A percentile compares a stretch with the other conserved stretches of the same genome.
Conservation (phyloP, 2,797 vertebrate species). For the Rhinatrema bivittatum region DNA sequence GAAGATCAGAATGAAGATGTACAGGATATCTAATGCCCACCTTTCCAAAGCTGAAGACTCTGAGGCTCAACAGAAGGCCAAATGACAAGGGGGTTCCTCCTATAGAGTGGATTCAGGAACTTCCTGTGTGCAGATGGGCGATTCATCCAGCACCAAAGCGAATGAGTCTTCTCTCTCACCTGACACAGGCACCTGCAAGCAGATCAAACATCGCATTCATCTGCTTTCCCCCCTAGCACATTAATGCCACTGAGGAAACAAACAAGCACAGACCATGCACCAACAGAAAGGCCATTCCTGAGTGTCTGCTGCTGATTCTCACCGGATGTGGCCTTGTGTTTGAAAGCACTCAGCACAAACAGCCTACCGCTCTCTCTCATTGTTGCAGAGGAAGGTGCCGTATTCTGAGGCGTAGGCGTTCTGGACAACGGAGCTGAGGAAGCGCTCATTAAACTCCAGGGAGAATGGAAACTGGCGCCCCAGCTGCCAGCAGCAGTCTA, state of each 20-base stretch:
- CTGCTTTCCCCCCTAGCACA: too few relatives aligned
- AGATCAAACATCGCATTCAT: fast-evolving
- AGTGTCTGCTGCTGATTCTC: too few relatives aligned
- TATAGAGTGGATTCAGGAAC: conserved; percentile 68
- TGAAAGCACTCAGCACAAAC: fast-evolving
- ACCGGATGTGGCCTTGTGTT: too few relatives aligned
- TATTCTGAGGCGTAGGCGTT: conserved; percentile 73
- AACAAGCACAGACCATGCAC: too few relatives aligned
- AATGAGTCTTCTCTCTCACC: conserved; percentile 69
- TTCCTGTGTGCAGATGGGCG: conserved; percentile 35
- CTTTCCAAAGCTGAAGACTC: conserved; percentile 77
- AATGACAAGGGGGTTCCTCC: conserved; percentile 60
- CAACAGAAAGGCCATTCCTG: fast-evolving
- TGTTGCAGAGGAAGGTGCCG: conserved; percentile 83
- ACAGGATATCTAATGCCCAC: too few relatives aligned
- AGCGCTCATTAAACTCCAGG: conserved; percentile 67
- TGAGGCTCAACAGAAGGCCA: conserved; percentile 86
- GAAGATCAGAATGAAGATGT: too few relatives aligned
- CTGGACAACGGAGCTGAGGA: conserved; percentile 69
- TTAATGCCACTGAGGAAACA: too few relatives aligned
- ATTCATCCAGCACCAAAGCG: conserved; percentile 69
- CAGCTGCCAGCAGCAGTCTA: conserved; percentile 84
- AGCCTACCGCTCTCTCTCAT: conserved; percentile 67
- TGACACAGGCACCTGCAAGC: conserved; percentile 53
- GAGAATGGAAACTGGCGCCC: conserved; percentile 75